A percentile compares a stretch with the other conserved stretches of the same genome.
These are phyloP conservation scores for Marmota flaviventris DNA, from an alignment of 2,113 vertebrate species.

Conservation along the genomic window DNA sequence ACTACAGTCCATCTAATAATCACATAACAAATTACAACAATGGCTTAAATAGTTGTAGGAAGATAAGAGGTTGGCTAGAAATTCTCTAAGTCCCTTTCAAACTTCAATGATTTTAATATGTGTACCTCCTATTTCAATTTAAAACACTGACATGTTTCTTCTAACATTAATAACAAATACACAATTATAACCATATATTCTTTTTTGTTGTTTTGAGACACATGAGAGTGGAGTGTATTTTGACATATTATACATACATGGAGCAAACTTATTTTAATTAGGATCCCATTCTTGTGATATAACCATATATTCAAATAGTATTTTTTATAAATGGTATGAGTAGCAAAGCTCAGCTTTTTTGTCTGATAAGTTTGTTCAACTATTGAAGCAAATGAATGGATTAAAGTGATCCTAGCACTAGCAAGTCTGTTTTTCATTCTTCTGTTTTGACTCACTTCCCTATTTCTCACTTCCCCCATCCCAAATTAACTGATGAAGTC, in stretches of 20 bases:
- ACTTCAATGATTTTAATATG: background rate
- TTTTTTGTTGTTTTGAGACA: too few relatives aligned
- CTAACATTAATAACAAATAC: slow-evolving; percentile 31
- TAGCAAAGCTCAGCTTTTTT: slow-evolving; percentile 1
- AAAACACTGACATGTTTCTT: slow-evolving; percentile 16
- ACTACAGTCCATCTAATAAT: background rate
- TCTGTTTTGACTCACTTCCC: background rate
- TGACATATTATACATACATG: too few relatives aligned
- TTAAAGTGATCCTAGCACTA: background rate
- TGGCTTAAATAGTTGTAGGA: slow-evolving; percentile 11
- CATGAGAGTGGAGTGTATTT: too few relatives aligned
- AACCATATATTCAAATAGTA: background rate
- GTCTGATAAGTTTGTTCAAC: background rate
- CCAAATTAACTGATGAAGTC: background rate
- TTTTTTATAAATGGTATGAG: slow-evolving; percentile 8
- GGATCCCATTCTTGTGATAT: background rate
- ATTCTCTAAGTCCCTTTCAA: background rate
- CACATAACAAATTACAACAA: background rate
- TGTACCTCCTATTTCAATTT: background rate
- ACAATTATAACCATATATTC: background rate
- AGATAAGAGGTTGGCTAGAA: background rate
- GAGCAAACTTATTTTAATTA: too few relatives aligned
- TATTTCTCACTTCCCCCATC: background rate
- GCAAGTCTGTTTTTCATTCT: background rate
- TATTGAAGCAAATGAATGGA: background rate